phyloP scores from a whole-genome alignment of 2,113 vertebrate genomes.

The Calonectris borealis region DNA sequence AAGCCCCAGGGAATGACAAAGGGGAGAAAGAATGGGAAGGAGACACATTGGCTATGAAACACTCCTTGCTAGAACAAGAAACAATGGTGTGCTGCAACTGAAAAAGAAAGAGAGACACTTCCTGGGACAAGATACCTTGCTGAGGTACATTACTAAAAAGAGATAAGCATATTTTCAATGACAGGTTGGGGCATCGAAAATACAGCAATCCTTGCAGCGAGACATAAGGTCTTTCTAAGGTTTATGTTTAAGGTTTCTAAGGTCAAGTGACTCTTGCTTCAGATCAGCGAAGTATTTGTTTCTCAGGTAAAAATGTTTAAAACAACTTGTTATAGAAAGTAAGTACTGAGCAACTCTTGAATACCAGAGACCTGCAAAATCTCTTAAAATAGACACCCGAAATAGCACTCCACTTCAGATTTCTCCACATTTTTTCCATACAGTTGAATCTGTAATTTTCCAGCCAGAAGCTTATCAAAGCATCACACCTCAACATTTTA shows the following conservation, averaged over 20 bases:
- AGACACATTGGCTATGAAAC: constrained; percentile 59
- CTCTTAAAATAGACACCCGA: neutral
- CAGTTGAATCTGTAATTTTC: neutral
- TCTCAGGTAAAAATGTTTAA: neutral
- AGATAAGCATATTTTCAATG: neutral
- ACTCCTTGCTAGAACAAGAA: constrained; percentile 58
- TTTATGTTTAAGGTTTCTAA: neutral
- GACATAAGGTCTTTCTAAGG: neutral
- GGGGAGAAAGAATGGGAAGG: constrained; percentile 50
- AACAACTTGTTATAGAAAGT: neutral
- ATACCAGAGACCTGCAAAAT: neutral
- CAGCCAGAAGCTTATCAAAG: neutral
- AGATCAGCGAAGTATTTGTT: neutral
- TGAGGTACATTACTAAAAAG: neutral
- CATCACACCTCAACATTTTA: neutral
- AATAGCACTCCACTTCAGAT: neutral
- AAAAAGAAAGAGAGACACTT: neutral
- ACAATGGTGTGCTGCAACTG: constrained; percentile 50
- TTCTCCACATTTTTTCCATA: neutral
- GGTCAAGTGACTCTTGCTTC: neutral
- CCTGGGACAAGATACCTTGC: constrained; percentile 49
- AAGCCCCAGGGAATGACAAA: constrained; percentile 61
- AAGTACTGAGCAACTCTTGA: neutral
- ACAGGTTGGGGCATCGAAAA: neutral
- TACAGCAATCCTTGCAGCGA: neutral